A percentile compares a stretch with the other conserved stretches of the same genome.
Evolutionary conservation across 2,113 vertebrate genomes (phyloP).

Genomic region (Phylloscopus trochilus): DNA sequence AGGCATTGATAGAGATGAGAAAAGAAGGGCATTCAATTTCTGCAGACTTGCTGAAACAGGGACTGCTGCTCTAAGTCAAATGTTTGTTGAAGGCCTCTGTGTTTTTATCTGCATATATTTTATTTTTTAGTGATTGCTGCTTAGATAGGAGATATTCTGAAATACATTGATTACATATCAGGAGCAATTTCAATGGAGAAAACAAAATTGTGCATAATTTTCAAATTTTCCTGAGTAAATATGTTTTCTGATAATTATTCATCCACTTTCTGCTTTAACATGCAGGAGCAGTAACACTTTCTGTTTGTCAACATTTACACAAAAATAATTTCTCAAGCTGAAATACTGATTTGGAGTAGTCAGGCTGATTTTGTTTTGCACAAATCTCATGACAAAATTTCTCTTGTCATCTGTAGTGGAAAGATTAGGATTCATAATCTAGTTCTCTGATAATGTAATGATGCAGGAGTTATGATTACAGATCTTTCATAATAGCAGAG

Average conservation of each 20-base stretch:
- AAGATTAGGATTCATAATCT: neutral
- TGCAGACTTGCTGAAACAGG: neutral
- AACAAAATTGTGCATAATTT: neutral
- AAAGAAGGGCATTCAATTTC: neutral
- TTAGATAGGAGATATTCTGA: neutral
- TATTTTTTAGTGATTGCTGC: neutral
- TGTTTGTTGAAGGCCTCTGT: neutral
- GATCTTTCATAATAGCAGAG: neutral
- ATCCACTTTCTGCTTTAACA: neutral
- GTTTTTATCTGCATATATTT: neutral
- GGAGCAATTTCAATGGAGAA: neutral
- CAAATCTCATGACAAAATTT: neutral
- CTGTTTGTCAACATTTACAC: neutral
- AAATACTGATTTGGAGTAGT: neutral
- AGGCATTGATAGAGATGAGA: neutral
- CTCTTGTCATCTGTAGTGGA: neutral
- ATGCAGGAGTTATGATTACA: neutral
- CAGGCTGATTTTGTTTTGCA: neutral
- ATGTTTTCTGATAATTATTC: neutral
- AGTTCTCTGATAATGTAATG: neutral
- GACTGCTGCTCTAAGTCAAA: neutral
- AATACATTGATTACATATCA: neutral
- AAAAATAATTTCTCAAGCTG: neutral
- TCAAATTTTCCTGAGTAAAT: neutral
- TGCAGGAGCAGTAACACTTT: neutral